A percentile compares a stretch with the other conserved stretches of the same genome.
phyloP scores from a whole-genome alignment of 1,140 invertebrate genomes.

The Limonius californicus region DNA sequence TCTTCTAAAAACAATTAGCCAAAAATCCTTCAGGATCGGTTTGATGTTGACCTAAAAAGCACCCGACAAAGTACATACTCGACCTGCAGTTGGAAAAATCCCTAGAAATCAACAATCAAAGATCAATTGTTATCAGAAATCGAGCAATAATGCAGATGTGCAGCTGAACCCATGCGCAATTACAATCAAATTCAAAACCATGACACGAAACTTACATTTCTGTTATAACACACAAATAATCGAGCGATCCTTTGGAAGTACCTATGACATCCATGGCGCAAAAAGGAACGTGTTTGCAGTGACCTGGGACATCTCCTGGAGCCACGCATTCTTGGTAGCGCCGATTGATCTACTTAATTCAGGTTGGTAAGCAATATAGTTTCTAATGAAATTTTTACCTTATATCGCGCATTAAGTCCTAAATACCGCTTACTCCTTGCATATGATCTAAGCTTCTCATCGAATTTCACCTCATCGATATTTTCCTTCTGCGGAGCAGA shows the following conservation, averaged over 20 bases:
- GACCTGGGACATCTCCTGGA: slow-evolving; percentile 56
- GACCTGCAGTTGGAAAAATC: too few species aligned
- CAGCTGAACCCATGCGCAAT: too few species aligned
- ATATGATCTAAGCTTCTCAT: not conserved
- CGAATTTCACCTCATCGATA: not conserved
- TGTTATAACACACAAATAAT: slow-evolving; percentile 65
- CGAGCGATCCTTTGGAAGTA: slow-evolving; percentile 54
- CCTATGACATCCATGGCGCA: slow-evolving; percentile 60
- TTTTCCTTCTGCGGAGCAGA: not conserved
- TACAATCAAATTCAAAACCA: slow-evolving; percentile 3
- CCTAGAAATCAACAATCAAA: too few species aligned
- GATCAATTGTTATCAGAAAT: too few species aligned
- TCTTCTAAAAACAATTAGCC: too few species aligned
- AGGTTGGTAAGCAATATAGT: too few species aligned
- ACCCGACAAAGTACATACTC: too few species aligned
- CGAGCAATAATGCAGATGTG: too few species aligned
- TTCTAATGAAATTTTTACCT: slow-evolving; percentile 27
- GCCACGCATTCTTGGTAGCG: slow-evolving; percentile 58
- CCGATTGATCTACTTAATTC: slow-evolving; percentile 44
- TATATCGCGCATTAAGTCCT: slow-evolving; percentile 38
- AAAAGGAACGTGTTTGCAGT: slow-evolving; percentile 60
- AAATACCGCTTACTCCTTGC: slow-evolving; percentile 35
- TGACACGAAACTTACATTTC: slow-evolving; percentile 56
- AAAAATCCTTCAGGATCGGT: too few species aligned
- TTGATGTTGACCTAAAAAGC: too few species aligned